These are phyloP conservation scores for Monarcha castaneiventris DNA, from an alignment of 2,113 vertebrate species.

Conservation along the genomic window DNA sequence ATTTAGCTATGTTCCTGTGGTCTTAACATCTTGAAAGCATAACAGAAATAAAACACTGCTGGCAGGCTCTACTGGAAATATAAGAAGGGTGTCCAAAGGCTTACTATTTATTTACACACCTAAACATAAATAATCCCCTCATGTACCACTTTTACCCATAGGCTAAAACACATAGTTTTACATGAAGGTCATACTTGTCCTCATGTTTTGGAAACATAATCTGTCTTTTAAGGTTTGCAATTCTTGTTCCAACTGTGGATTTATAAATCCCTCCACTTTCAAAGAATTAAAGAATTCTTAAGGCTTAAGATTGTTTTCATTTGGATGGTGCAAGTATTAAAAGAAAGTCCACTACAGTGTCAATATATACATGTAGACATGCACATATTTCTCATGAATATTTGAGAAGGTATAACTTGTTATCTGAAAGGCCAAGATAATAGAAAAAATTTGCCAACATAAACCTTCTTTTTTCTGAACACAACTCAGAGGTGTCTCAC, in stretches of 20 bases:
- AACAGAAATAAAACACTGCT: slow-evolving; percentile 29
- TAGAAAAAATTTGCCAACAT: background rate
- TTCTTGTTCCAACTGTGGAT: background rate
- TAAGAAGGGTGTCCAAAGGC: background rate
- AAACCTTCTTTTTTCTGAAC: background rate
- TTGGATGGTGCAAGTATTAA: background rate
- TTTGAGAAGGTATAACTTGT: background rate
- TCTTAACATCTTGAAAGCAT: background rate
- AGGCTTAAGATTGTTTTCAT: background rate
- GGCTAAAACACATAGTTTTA: slow-evolving; percentile 37
- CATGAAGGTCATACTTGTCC: slow-evolving; percentile 23
- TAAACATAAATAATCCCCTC: slow-evolving; percentile 54
- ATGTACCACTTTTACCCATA: slow-evolving; percentile 1
- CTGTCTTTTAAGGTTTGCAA: slow-evolving; percentile 5
- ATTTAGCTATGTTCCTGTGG: background rate
- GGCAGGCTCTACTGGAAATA: background rate
- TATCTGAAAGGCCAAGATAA: background rate
- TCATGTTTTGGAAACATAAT: slow-evolving; percentile 33
- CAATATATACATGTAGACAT: background rate
- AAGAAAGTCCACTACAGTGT: background rate
- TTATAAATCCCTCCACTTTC: slow-evolving; percentile 9
- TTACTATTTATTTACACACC: slow-evolving; percentile 40
- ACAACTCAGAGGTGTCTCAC: background rate
- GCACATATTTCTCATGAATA: background rate
- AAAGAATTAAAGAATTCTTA: background rate